Evolutionary conservation across 2,797 vertebrate species (phyloP), one percentile per base, ranked within the genome.

Genomic region (Cynodonichthys magdalenae): DNA sequence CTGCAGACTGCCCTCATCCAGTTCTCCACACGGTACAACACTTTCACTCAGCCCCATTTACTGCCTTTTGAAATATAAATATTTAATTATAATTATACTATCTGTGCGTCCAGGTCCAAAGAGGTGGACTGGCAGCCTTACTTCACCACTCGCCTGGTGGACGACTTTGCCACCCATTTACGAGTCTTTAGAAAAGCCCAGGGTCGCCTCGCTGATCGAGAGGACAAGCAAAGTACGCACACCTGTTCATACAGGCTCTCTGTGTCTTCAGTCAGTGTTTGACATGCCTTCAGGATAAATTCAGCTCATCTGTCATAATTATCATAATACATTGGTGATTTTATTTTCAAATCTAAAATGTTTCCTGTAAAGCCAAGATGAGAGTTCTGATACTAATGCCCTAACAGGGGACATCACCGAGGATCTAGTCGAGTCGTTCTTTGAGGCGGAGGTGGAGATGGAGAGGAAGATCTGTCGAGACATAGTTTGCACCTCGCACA

Each of bases 121-220:
- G 98, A 99, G 88, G 96, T 97, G 89, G 97, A 99, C 93, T 99
- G 98, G 98, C 97, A 99, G 92, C 97, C 97, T 90, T 99, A 99
- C 90, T 98, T 99, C 86, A 99, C 97, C 69, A 99, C 97, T 74
- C 94, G 97, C 77, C 94, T 99, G 86, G 97, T 99, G 86, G 97
- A 99, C 80, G 96, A 98, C 83, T 99, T 99, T 84, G 97, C 96
- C 81, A 98, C 98, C 71, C 98, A 99, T 87, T 94, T 99, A 79
- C 94, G 97, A 84, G 95, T 98, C 86, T 99, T 98, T 82, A 95
- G 97, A 90, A 99, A 99, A 94, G 96, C 97, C 86, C 98, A 99
- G 79, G 97, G 98, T 88, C 95, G 93, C 82, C 93, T 97, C 77
- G 88, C 91, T 17, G 96, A 98, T 77, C 94, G 94, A 77, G 97